Conservation (phyloP, 30 jellyfish, hydroid and myxozoan species). For the Nemopilema nomurai region DNA sequence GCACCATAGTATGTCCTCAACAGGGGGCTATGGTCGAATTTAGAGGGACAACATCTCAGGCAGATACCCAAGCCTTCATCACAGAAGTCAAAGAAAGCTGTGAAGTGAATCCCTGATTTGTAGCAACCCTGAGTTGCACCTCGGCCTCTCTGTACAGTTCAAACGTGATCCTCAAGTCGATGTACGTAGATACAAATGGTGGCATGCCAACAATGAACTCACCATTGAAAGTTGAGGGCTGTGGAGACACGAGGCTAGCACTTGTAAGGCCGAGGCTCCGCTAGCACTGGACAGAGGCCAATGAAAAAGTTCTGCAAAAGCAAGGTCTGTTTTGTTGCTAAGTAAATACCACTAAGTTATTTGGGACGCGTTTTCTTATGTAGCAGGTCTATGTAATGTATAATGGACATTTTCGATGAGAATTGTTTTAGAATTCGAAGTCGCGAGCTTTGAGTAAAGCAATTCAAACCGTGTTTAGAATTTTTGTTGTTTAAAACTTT, state of each 20-base stretch:
- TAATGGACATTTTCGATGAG: background rate
- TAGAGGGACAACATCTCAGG: background rate
- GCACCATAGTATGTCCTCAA: constrained; percentile 29
- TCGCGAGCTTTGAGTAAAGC: background rate
- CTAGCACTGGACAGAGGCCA: too few relatives aligned
- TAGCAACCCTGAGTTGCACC: too few relatives aligned
- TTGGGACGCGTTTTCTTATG: constrained; percentile 26
- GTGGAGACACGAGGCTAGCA: too few relatives aligned
- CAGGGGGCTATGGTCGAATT: constrained; percentile 48
- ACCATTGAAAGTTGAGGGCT: too few relatives aligned
- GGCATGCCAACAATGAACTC: too few relatives aligned
- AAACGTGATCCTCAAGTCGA: too few relatives aligned
- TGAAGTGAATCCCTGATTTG: background rate
- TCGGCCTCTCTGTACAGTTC: too few relatives aligned
- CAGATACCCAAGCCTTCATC: background rate
- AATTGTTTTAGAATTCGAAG: background rate
- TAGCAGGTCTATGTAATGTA: constrained; percentile 60
- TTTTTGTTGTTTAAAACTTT: background rate
- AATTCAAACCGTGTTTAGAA: background rate
- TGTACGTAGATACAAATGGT: too few relatives aligned
- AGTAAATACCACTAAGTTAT: background rate
- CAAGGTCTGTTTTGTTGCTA: background rate
- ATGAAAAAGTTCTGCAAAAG: too few relatives aligned
- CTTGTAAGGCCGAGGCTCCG: too few relatives aligned
- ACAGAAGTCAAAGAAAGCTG: background rate